Evolutionary conservation across 2,797 vertebrate genomes (phyloP).

Genomic region (Tolypeutes matacus): DNA sequence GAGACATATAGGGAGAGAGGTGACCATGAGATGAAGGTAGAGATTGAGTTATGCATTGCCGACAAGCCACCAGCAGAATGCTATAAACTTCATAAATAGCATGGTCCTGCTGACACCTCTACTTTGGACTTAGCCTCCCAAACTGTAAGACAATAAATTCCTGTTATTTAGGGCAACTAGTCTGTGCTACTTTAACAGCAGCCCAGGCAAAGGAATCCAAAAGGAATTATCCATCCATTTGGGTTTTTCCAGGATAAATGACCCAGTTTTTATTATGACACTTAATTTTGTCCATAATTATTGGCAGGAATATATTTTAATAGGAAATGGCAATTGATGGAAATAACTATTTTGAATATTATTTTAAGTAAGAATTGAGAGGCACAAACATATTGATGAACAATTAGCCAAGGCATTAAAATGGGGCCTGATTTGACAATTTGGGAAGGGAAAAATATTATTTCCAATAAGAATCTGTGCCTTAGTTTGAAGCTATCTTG

Average conservation of each 20-base stretch:
- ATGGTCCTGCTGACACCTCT: too few species aligned
- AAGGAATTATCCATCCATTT: neutral
- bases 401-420: neutral
- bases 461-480: neutral
- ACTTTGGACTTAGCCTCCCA: too few species aligned
- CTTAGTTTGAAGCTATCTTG: neutral
- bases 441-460: neutral
- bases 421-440: neutral
- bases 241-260: neutral
- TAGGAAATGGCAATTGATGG: neutral
- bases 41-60: too few species aligned
- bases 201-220: neutral
- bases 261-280: neutral
- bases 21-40: too few species aligned
- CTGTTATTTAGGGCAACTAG: too few species aligned
- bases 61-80: too few species aligned
- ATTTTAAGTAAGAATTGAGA: neutral
- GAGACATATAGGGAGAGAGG: too few species aligned
- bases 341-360: neutral
- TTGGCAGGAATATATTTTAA: neutral
- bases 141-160: too few species aligned
- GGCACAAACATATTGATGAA: neutral
- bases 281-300: conserved; percentile 37
- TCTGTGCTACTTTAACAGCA: too few species aligned
- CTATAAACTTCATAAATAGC: too few species aligned